phyloP scores from a whole-genome alignment of 37 sponge, comb jelly and placozoan genomes.

The Cladorhizidae sp. region DNA sequence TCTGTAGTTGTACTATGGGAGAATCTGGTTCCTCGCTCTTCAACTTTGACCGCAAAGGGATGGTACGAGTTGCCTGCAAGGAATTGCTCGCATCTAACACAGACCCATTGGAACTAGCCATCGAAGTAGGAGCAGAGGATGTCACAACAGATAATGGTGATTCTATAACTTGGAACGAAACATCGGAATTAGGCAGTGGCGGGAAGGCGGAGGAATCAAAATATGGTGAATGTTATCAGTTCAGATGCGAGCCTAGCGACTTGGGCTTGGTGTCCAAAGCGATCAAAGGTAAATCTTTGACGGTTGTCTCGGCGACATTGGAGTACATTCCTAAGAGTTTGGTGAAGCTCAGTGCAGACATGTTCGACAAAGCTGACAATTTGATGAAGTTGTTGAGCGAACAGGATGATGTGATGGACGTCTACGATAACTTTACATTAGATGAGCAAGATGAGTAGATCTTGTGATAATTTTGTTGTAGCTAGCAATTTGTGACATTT shows the following conservation, averaged over 20 bases:
- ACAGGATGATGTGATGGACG: slow-evolving; percentile 51
- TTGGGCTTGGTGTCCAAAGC: slow-evolving; percentile 23
- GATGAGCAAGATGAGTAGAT: no score
- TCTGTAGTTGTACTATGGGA: slow-evolving; percentile 42
- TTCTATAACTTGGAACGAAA: neutral
- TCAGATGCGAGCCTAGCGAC: slow-evolving; percentile 40
- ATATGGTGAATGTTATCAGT: slow-evolving; percentile 14
- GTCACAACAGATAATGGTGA: slow-evolving; percentile 10
- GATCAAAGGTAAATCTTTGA: slow-evolving; percentile 8
- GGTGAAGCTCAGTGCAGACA: slow-evolving; percentile 13
- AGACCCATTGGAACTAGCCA: slow-evolving; percentile 59
- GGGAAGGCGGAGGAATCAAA: neutral
- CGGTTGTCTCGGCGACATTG: slow-evolving; percentile 2
- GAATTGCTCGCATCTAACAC: neutral
- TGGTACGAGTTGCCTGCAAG: slow-evolving; percentile 31
- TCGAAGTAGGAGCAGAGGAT: slow-evolving; percentile 81
- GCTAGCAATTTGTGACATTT: no score
- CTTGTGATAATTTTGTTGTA: no score
- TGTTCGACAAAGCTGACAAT: slow-evolving; percentile 31
- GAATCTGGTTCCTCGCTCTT: slow-evolving; percentile 56
- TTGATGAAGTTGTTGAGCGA: slow-evolving; percentile 38
- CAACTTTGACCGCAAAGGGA: slow-evolving; percentile 51
- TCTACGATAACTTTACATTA: slow-evolving; percentile 49
- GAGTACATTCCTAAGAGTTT: slow-evolving; percentile 45
- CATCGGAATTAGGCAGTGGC: neutral